These are phyloP conservation scores for Lampropteryx suffumata DNA, from an alignment of 2,888 invertebrate genomes.

Conservation along the genomic window DNA sequence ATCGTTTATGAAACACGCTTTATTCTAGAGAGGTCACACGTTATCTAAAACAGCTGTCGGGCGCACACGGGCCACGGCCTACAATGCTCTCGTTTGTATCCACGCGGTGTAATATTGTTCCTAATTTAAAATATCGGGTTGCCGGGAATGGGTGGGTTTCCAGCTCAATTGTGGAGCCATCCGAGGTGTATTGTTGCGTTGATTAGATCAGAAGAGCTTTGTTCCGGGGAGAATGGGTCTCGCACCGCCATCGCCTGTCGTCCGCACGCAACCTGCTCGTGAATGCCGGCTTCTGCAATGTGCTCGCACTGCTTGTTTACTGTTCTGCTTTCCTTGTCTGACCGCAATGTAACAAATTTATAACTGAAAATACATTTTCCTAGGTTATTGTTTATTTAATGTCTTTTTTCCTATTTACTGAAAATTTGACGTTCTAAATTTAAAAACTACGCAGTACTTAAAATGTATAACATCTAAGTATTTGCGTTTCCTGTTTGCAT, in stretches of 20 bases:
- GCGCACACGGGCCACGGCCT: constrained; percentile 64
- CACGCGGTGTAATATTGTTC: constrained; percentile 73
- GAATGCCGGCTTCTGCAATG: constrained; percentile 48
- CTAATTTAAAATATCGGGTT: constrained; percentile 77
- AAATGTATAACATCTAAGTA: too few relatives aligned
- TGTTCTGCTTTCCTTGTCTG: not conserved
- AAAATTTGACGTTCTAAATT: not conserved
- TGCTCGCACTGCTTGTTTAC: constrained; percentile 8
- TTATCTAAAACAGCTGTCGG: constrained; percentile 80
- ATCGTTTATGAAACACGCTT: constrained; percentile 63
- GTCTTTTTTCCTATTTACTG: too few relatives aligned
- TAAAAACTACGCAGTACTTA: too few relatives aligned
- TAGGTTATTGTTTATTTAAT: too few relatives aligned
- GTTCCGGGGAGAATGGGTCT: constrained; percentile 66
- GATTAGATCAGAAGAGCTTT: constrained; percentile 78
- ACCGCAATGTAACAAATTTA: not conserved
- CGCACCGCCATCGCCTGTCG: constrained; percentile 61
- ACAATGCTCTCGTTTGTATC: constrained; percentile 76
- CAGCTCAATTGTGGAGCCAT: constrained; percentile 67
- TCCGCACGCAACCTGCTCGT: constrained; percentile 58
- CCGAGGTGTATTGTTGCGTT: constrained; percentile 77
- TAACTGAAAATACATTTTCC: not conserved
- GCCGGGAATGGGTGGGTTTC: constrained; percentile 63
- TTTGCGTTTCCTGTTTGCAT: too few relatives aligned
- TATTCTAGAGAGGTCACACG: constrained; percentile 73